Base-by-base conservation (phyloP, 2,888 invertebrate species). In the Patella pellucida region DNA sequence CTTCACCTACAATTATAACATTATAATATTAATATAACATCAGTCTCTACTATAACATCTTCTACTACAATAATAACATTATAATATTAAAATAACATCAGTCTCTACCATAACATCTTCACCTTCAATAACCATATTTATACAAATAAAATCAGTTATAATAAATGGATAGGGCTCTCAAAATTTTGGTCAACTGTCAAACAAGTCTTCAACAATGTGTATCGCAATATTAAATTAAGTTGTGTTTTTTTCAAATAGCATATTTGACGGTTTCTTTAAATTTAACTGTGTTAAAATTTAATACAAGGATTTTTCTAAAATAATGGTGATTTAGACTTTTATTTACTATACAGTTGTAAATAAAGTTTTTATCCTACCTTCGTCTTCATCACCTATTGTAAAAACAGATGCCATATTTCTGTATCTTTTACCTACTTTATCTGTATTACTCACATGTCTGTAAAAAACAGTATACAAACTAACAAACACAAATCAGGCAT, bases 321-420 rank as follows among this genome's bases (percentile, higher is more conserved):
- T 41, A 41, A 41, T 41, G 31, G 31, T 41, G 31, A 5, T 41
- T 41, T 41, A 41, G 41, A 41, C 41, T 41, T 31, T 31, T 31
- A 31, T 31, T 31, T 31, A 3, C 27, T 27, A 41, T 41, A 41
- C 41, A 41, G 41, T 7, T 9, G 41, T 41, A 41, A 41, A 41
- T 41, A 41, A 5, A 41, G 41, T 7, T 9, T 41, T 9, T 9
- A 41, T 41, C 41, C 72, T 73, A 88, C 86, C 89, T 82, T 88
- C 89, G 16, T 90, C 90, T 89, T 97, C 97, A 88, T 97, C 97
- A 86, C 96, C 97, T 88, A 98, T 97, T 90, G 96, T 96, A 90
- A 98, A 98, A 12, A 98, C 96, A 11, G 97, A 96, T 0, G 96
- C 95, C 75, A 96, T 95, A 92, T 96, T 96, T 84, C 97, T 93